Conservation (phyloP, 2,113 vertebrate species). For the Seriola dumerili region DNA sequence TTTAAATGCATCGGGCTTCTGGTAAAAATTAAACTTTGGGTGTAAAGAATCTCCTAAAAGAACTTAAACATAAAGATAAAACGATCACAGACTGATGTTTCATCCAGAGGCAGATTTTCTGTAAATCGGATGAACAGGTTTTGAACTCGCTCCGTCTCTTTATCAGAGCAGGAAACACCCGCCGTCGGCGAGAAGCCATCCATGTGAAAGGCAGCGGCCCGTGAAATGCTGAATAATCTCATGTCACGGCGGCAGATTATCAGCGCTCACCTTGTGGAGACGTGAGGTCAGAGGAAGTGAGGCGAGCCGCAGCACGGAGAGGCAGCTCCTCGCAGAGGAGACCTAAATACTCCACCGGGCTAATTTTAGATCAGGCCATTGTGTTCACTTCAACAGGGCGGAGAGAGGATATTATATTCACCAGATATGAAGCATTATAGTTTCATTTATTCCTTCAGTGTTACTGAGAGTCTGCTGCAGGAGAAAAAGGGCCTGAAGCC, state of each 20-base stretch:
- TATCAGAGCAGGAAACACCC: not conserved
- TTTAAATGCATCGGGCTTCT: too few species aligned
- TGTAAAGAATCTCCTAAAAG: too few species aligned
- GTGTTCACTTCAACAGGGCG: not conserved
- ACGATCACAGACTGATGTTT: too few species aligned
- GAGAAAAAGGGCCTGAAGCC: too few species aligned
- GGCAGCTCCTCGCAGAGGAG: not conserved
- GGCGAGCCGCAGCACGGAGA: not conserved
- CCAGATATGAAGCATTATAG: not conserved
- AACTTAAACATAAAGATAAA: too few species aligned
- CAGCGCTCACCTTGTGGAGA: slow-evolving; percentile 6
- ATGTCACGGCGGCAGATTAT: slow-evolving; percentile 14
- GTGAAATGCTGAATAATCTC: slow-evolving; percentile 29
- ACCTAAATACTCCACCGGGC: slow-evolving; percentile 1
- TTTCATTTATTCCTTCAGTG: not conserved
- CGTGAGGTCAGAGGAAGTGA: slow-evolving; percentile 7
- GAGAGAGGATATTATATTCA: not conserved
- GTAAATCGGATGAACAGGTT: not conserved
- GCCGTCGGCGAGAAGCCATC: not conserved
- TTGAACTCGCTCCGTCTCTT: not conserved
- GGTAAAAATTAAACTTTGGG: too few species aligned
- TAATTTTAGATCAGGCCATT: slow-evolving; percentile 39
- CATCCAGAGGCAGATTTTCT: not conserved
- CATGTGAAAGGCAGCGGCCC: not conserved
- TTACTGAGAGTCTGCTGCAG: not conserved